Base-by-base conservation (phyloP, 2,797 vertebrate genomes). In the Syndactyla subalaris region DNA sequence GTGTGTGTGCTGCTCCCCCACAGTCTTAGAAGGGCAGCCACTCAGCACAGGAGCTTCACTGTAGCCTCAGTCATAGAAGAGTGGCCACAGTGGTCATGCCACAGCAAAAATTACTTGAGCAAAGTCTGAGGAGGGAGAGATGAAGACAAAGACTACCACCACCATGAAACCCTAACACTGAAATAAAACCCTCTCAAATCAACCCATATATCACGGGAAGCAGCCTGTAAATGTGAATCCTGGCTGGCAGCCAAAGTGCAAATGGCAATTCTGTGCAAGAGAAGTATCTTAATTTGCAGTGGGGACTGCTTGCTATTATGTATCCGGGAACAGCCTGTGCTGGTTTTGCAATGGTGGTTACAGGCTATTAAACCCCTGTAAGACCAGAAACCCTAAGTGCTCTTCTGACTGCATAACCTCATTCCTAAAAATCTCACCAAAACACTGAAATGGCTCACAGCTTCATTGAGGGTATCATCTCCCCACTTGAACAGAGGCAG, bases 21-120 rank as follows among this genome's bases (percentile, higher is more conserved):
- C 15, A 83, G 34, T 39, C 26, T 71, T 41, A 13, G 57, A 29
- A 48, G 65, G 43, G 26, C 4, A 10, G 48, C 8, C 4, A 2
- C 19, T 70, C 7, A 1, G 7, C 24, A 46, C 57, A 51, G 29
- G 14, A 0, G 2, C 43, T 55, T 30, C 43, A 30, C 46, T 22
- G 68, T 43, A n/a, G n/a, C 66, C 70, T 30, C 49, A 21, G 10
- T 73, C 59, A 65, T 32, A 85, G 61, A 16, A 41, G 2, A 63
- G 43, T 0, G 1, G 29, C 26, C 49, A 12, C 0, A 0, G n/a
- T 46, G 41, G 38, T 41, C 0, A 0, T 52, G 57, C 49, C 49
- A 41, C 36, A 48, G 51, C 19, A 84, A 78, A 73, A 52, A 65
- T 22, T 7, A n/a, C 59, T 39, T 23, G 10, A 75, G 46, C 12